phyloP scores from a whole-genome alignment of 2,888 invertebrate species.

The Hydroisotoma schaefferi region DNA sequence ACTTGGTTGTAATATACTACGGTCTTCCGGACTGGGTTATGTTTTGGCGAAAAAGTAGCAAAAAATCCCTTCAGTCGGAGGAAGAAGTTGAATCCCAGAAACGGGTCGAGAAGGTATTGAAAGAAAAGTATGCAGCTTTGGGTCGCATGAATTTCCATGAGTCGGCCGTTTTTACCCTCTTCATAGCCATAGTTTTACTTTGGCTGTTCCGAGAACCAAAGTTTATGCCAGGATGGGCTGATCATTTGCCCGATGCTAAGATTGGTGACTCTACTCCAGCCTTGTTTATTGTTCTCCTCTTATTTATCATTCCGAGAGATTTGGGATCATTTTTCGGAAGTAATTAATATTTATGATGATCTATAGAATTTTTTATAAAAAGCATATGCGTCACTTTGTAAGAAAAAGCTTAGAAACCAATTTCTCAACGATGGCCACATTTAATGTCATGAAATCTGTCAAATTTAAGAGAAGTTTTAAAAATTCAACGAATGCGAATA shows the following conservation, averaged over 20 bases:
- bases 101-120: slow-evolving; percentile 61
- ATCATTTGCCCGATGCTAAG: slow-evolving; percentile 62
- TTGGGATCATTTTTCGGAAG: slow-evolving; percentile 32
- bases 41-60: slow-evolving; percentile 22
- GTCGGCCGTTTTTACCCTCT: slow-evolving; percentile 65
- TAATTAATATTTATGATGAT: no score
- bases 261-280: slow-evolving; percentile 48
- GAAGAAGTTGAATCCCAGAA: slow-evolving; percentile 13
- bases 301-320: slow-evolving; percentile 36
- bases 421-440: neutral
- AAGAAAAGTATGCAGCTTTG: slow-evolving; percentile 69
- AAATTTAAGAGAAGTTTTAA: no score
- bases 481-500: neutral
- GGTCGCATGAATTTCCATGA: slow-evolving; percentile 80
- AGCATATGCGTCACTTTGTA: no score
- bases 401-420: neutral
- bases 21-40: slow-evolving; percentile 56
- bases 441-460: neutral
- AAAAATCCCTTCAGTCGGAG: slow-evolving; percentile 9
- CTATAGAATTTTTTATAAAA: no score
- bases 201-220: slow-evolving; percentile 88
- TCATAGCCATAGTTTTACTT: slow-evolving; percentile 71
- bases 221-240: slow-evolving; percentile 83
- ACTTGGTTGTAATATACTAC: slow-evolving; percentile 77
- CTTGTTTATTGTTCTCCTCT: slow-evolving; percentile 33